These are phyloP conservation scores for Cyphomyrmex costatus DNA, from an alignment of 1,140 invertebrate species.

Conservation along the genomic window DNA sequence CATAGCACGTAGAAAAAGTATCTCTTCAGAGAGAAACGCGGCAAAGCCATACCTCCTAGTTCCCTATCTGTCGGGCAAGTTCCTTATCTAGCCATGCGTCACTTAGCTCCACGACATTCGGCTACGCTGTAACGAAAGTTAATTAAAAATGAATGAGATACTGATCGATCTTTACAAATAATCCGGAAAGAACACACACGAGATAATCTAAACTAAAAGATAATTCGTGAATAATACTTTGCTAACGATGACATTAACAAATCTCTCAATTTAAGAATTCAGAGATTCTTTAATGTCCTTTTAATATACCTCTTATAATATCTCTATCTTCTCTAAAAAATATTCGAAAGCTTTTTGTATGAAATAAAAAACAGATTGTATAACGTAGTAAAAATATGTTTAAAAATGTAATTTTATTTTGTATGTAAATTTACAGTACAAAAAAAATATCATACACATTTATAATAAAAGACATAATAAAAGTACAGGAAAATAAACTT, in stretches of 20 bases:
- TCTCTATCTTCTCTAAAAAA: not conserved
- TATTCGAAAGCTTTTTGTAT: not conserved
- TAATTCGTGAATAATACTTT: not conserved
- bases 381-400: not conserved
- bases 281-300: not conserved
- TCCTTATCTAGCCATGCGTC: constrained; percentile 66
- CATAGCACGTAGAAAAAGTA: constrained; percentile 86
- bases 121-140: constrained; percentile 55
- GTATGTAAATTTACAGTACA: not conserved
- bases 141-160: not conserved
- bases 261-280: not conserved
- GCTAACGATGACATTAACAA: not conserved
- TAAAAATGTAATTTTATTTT: not conserved
- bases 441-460: not conserved
- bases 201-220: not conserved
- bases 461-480: constrained; percentile 10
- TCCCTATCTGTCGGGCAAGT: constrained; percentile 62
- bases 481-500: not conserved
- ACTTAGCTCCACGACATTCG: constrained; percentile 70
- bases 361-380: not conserved
- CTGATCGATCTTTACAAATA: not conserved
- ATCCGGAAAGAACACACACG: not conserved
- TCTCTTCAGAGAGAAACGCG: constrained; percentile 86
- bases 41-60: constrained; percentile 84
- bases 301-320: not conserved